phyloP scores from a whole-genome alignment of 1,140 invertebrate genomes.

The Chlorops oryzae region DNA sequence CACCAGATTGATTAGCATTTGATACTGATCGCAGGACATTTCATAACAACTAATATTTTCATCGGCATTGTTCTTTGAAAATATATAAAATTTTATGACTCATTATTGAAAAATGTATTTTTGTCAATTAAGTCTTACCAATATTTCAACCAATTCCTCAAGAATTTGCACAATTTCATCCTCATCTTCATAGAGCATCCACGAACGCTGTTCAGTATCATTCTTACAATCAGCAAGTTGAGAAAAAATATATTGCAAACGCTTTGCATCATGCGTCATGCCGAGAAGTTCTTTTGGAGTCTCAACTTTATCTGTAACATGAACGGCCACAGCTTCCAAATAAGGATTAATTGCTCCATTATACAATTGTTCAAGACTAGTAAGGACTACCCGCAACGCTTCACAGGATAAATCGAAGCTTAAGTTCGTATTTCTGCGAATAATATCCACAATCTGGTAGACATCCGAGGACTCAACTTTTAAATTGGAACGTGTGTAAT shows the following conservation, averaged over 20 bases:
- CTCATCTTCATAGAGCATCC: conserved; percentile 90
- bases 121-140: conserved; percentile 55
- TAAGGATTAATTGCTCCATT: conserved; percentile 55
- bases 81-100: conserved; percentile 8
- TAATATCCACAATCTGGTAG: conserved; percentile 68
- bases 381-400: conserved; percentile 72
- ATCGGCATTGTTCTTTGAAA: conserved; percentile 73
- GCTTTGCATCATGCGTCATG: conserved; percentile 67
- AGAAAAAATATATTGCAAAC: conserved; percentile 71
- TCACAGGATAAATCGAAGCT: conserved; percentile 82
- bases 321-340: conserved; percentile 47
- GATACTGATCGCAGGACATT: conserved; percentile 68
- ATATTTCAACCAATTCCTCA: conserved; percentile 75
- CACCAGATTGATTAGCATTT: conserved; percentile 68
- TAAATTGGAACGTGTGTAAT: conserved; percentile 20
- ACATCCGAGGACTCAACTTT: conserved; percentile 50
- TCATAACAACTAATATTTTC: conserved; percentile 71
- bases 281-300: conserved; percentile 44
- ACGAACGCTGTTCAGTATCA: conserved; percentile 87
- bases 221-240: conserved; percentile 82
- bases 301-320: conserved; percentile 43
- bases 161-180: conserved; percentile 76
- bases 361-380: conserved; percentile 57
- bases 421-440: conserved; percentile 74
- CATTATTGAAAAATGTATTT: background rate